Evolutionary conservation across 2,113 vertebrate genomes (phyloP).

Genomic region (Motacilla tschutschensis): DNA sequence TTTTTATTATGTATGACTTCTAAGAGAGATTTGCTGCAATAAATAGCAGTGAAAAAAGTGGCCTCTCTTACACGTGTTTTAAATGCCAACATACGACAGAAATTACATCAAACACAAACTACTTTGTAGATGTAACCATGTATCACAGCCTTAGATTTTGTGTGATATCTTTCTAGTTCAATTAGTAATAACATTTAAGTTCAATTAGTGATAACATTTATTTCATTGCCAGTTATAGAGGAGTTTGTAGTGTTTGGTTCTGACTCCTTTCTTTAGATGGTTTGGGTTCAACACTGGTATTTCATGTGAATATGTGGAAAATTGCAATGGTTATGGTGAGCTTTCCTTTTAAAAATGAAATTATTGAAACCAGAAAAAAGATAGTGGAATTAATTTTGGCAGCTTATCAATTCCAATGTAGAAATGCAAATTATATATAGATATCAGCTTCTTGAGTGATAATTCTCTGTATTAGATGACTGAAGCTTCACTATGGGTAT

Average conservation of each 20-base stretch:
- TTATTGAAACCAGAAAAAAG: background rate
- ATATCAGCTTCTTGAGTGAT: background rate
- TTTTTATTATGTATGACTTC: constrained; percentile 36
- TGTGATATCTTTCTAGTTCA: background rate
- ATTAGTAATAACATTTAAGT: background rate
- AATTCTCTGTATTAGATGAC: background rate
- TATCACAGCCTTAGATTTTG: background rate
- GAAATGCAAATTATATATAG: background rate
- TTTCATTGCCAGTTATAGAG: background rate
- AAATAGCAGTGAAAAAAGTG: background rate
- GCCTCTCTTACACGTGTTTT: background rate
- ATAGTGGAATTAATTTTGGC: background rate
- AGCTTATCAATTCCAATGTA: background rate
- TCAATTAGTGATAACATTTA: background rate
- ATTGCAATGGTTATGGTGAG: background rate
- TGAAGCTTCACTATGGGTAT: background rate
- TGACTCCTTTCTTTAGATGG: background rate
- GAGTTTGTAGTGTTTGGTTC: background rate
- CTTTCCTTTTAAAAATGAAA: background rate
- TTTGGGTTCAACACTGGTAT: background rate
- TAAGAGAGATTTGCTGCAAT: constrained; percentile 30
- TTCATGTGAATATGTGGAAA: background rate
- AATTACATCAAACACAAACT: background rate
- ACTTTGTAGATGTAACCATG: background rate
- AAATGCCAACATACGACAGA: background rate